Evolutionary conservation across 2,888 invertebrate species (phyloP).

Genomic region (Platycheirus rosarum): DNA sequence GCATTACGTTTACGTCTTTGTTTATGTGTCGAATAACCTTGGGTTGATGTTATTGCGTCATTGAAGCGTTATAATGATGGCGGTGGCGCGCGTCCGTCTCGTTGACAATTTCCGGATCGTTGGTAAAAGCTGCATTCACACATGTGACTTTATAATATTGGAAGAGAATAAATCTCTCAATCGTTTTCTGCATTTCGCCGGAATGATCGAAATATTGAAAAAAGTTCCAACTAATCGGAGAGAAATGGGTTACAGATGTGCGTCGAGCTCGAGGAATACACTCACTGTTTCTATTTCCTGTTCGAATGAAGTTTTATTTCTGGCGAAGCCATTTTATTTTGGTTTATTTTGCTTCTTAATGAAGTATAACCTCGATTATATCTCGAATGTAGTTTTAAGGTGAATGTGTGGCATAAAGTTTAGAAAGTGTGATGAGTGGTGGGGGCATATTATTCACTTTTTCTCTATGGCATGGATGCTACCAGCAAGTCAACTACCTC

Average conservation of each 20-base stretch:
- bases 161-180: slow-evolving; percentile 16
- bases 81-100: background rate
- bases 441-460: background rate
- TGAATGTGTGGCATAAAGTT: background rate
- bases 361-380: background rate
- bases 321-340: background rate
- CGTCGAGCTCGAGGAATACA: background rate
- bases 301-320: background rate
- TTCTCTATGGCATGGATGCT: background rate
- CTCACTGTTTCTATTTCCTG: background rate
- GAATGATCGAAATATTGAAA: slow-evolving; percentile 8
- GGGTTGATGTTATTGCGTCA: slow-evolving; percentile 22
- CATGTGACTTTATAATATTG: background rate
- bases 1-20: slow-evolving; percentile 8
- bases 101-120: slow-evolving; percentile 13
- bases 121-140: background rate
- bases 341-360: background rate
- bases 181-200: background rate
- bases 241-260: slow-evolving; percentile 22
- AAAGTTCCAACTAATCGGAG: background rate
- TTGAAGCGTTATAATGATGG: slow-evolving; percentile 13
- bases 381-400: background rate
- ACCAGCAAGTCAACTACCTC: background rate
- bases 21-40: slow-evolving; percentile 17
- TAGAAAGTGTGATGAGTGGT: background rate